Percentiles rank a stretch among this genome's conserved stretches.
phyloP scores from a whole-genome alignment of 2,113 vertebrate species.

The Hippopotamus amphibius region DNA sequence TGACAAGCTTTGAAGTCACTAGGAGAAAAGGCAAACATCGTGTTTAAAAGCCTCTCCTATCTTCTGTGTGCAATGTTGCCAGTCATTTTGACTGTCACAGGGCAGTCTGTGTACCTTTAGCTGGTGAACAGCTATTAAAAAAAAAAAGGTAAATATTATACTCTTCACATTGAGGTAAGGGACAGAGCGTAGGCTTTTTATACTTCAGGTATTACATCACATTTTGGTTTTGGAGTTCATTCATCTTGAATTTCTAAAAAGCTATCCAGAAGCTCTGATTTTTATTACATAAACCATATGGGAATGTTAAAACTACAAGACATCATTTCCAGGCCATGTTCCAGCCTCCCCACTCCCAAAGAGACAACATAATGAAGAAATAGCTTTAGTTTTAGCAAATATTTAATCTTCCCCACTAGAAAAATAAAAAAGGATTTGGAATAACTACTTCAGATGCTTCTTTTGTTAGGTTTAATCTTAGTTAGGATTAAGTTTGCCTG shows the following conservation, averaged over 20 bases:
- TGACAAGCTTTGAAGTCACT: slow-evolving; percentile 33
- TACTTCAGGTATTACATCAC: not conserved
- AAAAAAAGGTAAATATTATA: not conserved
- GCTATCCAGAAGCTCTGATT: slow-evolving; percentile 13
- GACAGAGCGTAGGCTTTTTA: not conserved
- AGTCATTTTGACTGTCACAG: not conserved
- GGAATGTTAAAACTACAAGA: slow-evolving; percentile 52
- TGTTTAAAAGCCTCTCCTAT: not conserved
- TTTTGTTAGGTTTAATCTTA: not conserved
- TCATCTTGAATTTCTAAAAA: slow-evolving; percentile 56
- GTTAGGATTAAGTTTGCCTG: not conserved
- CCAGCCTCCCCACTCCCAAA: slow-evolving; percentile 33
- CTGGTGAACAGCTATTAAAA: not conserved
- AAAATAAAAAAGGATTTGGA: not conserved
- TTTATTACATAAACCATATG: slow-evolving; percentile 35
- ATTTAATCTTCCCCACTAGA: not conserved
- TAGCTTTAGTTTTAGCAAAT: slow-evolving; percentile 17
- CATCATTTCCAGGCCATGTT: slow-evolving; percentile 30
- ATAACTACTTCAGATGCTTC: slow-evolving; percentile 3
- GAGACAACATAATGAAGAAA: slow-evolving; percentile 53
- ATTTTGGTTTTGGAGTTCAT: slow-evolving; percentile 32
- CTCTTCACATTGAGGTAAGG: not conserved
- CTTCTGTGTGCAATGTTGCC: not conserved
- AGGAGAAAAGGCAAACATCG: not conserved
- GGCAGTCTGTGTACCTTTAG: not conserved